A percentile compares a stretch with the other conserved stretches of the same genome.
These are phyloP conservation scores for Melipona quadrifasciata DNA, from an alignment of 1,140 invertebrate species.

Conservation along the genomic window DNA sequence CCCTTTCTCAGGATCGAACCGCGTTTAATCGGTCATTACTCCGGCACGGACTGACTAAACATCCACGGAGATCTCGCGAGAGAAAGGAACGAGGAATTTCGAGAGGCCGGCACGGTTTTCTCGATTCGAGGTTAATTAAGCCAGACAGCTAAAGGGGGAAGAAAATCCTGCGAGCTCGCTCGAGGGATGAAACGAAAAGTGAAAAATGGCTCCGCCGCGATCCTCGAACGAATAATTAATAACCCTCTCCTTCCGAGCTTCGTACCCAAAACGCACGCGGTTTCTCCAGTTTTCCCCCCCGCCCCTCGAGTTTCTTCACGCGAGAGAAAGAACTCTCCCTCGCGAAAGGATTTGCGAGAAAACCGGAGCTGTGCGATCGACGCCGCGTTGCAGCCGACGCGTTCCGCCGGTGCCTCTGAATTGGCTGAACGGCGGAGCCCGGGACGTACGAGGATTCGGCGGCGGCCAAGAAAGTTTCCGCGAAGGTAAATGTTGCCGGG, in stretches of 20 bases:
- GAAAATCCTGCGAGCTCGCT: slow-evolving; percentile 7
- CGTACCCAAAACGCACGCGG: neutral
- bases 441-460: neutral
- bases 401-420: neutral
- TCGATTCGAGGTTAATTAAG: slow-evolving; percentile 64
- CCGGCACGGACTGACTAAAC: slow-evolving; percentile 19
- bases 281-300: neutral
- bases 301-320: neutral
- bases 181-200: too few relatives aligned
- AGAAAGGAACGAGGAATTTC: slow-evolving; percentile 3
- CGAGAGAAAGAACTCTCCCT: neutral
- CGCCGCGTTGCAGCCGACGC: too few relatives aligned
- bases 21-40: slow-evolving; percentile 60
- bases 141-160: slow-evolving; percentile 38
- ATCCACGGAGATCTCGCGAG: too few relatives aligned
- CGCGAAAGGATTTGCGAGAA: neutral
- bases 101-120: slow-evolving; percentile 20
- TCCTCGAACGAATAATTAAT: slow-evolving; percentile 62
- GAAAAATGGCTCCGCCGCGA: slow-evolving; percentile 38
- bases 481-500: slow-evolving; percentile 55
- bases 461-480: slow-evolving; percentile 43
- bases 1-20: slow-evolving; percentile 39
- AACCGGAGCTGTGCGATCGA: neutral
- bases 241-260: slow-evolving; percentile 32
- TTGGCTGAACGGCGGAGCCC: slow-evolving; percentile 19